A percentile compares a stretch with the other conserved stretches of the same genome.
Evolutionary conservation across 2,113 vertebrate genomes (phyloP).

Genomic region (Microcebus tavaratra): DNA sequence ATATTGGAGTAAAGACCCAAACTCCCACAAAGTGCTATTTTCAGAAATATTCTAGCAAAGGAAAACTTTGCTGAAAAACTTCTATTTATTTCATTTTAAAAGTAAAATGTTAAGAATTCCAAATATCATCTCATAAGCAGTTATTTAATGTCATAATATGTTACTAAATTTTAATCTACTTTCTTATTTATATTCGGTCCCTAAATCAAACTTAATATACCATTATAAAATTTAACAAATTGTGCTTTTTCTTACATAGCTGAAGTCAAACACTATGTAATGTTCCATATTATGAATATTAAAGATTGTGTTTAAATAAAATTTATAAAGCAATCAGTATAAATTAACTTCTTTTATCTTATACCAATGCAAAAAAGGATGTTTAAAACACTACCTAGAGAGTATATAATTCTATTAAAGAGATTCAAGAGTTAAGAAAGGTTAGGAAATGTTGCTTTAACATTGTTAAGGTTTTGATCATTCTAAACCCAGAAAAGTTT

Average conservation of each 20-base stretch:
- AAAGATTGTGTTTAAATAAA: conserved; percentile 54
- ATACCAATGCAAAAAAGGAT: neutral
- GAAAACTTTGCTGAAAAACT: neutral
- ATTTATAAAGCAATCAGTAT: conserved; percentile 21
- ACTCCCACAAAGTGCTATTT: neutral
- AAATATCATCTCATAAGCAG: conserved; percentile 37
- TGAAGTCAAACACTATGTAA: conserved; percentile 15
- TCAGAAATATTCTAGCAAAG: conserved; percentile 27
- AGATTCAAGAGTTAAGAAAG: conserved; percentile 56
- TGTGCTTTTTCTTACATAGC: conserved; percentile 24
- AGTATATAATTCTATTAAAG: conserved; percentile 41
- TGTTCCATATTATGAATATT: conserved; percentile 30
- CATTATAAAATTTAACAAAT: conserved; percentile 39
- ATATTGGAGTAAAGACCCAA: conserved; percentile 4
- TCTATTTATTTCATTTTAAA: conserved; percentile 51
- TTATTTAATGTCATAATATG: conserved; percentile 11
- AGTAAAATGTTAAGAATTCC: conserved; percentile 49
- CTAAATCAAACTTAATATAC: conserved; percentile 24
- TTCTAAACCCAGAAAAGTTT: conserved; percentile 76
- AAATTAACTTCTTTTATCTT: conserved; percentile 58
- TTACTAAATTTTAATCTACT: conserved; percentile 36
- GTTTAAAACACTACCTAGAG: conserved; percentile 37
- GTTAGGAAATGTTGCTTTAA: conserved; percentile 34
- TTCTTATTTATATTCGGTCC: neutral
- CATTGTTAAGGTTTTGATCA: conserved; percentile 68